A percentile compares a stretch with the other conserved stretches of the same genome.
These are phyloP conservation scores for Streptopelia turtur DNA, from an alignment of 2,797 vertebrate genomes.

Conservation along the genomic window DNA sequence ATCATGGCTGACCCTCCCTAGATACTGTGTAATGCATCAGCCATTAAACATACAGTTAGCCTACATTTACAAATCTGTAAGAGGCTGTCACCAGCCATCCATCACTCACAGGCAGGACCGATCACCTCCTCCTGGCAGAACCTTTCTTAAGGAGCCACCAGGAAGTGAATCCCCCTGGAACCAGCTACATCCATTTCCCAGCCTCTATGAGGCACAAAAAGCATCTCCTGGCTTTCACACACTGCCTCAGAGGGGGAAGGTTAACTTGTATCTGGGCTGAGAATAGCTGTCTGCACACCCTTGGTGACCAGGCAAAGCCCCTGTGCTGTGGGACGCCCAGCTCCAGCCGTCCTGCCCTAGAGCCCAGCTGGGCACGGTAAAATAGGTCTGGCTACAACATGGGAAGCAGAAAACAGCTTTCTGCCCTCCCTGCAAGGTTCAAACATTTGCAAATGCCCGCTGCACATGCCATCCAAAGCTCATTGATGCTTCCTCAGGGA, in stretches of 20 bases:
- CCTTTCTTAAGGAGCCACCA: neutral
- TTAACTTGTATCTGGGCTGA: neutral
- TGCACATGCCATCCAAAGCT: neutral
- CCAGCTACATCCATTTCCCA: neutral
- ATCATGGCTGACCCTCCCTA: neutral
- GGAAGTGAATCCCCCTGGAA: neutral
- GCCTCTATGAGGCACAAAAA: neutral
- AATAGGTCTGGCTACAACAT: neutral
- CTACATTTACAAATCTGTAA: neutral
- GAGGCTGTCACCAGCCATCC: neutral
- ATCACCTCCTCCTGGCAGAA: neutral
- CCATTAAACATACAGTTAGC: slow-evolving; percentile 39
- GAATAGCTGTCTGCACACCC: neutral
- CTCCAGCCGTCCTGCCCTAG: neutral
- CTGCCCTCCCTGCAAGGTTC: neutral
- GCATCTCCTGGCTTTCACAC: neutral
- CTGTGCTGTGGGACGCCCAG: fast-evolving
- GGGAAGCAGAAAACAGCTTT: neutral
- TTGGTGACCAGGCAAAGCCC: neutral
- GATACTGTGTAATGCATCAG: neutral
- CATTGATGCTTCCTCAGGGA: neutral
- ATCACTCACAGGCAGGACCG: fast-evolving
- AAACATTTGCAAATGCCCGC: neutral
- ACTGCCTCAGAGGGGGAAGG: neutral
- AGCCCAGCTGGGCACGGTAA: neutral